Base-by-base conservation (phyloP, 2,888 invertebrate species). In the Seira sanloemensis region DNA sequence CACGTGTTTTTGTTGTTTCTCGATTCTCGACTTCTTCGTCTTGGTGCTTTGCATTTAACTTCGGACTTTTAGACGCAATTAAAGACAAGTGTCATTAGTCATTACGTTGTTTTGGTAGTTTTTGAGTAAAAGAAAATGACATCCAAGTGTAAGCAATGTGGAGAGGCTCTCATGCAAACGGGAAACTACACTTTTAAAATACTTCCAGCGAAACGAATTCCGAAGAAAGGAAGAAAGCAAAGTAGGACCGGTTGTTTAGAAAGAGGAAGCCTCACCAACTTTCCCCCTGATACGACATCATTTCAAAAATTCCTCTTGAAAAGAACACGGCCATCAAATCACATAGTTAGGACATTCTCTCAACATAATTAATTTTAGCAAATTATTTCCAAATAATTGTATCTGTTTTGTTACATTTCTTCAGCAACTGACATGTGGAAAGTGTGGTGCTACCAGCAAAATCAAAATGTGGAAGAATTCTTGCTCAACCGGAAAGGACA, bases 341-440 rank as follows among this genome's bases (percentile, higher is more conserved):
- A 50, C 5, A 25, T 85, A 23, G 86, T 86, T 68, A 65, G 78
- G 19, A 25, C 4, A 9, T 21, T 2, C n/a, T 25, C 5, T 1
- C 4, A 4, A 7, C 50, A 25, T 1, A 54, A 58, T 26, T 37
- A 7, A 16, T 27, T 27, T 71, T 25, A n/a, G 18, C 4, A 21
- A 37, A 65, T 16, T 7, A 69, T 62, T 66, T 69, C 27, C 16
- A 65, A 9, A n/a, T 65, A 69, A 62, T 66, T 27, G 19, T 73
- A 16, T 73, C 7, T 46, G 1, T 27, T 24, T 67, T 73, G 19
- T n/a, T n/a, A n/a, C n/a, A 19, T 67, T 58, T 68, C 25, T 27
- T 25, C 37, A 87, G 86, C 83, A 87, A 75, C 62, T 87, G 9
- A 80, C 83, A 1, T 87, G 86, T 75, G 81, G 84, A 62, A 82